phyloP scores from a whole-genome alignment of 2,113 vertebrate species.

The Entelurus aequoreus region DNA sequence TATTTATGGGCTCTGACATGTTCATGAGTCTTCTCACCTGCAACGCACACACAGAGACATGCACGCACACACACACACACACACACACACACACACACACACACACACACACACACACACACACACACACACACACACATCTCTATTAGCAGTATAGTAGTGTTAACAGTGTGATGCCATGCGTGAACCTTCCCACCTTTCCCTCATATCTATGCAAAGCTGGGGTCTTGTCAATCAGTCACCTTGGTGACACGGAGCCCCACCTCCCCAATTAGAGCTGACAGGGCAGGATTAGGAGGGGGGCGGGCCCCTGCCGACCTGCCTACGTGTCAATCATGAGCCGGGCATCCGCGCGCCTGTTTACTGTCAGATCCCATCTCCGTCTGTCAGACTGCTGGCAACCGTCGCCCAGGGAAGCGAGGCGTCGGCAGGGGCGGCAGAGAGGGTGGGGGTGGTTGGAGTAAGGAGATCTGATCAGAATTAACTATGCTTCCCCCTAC shows the following conservation, averaged over 20 bases:
- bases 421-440: conserved; percentile 45
- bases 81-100: conserved; percentile 1
- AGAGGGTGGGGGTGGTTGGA: conserved; percentile 11
- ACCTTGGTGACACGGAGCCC: conserved; percentile 77
- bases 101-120: conserved; percentile 25
- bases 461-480: conserved; percentile 74
- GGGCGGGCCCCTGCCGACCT: conserved; percentile 72
- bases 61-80: neutral
- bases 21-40: conserved; percentile 54
- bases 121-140: conserved; percentile 39
- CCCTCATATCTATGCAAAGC: conserved; percentile 82
- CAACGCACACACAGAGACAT: neutral
- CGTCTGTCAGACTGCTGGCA: conserved; percentile 73
- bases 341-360: conserved; percentile 76
- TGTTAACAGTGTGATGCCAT: conserved; percentile 69
- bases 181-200: conserved; percentile 68
- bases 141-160: conserved; percentile 74
- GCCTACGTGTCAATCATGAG: conserved; percentile 77
- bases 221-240: conserved; percentile 80
- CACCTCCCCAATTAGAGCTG: conserved; percentile 82
- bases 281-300: conserved; percentile 81
- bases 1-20: conserved; percentile 60
- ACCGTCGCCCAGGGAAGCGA: conserved; percentile 66
- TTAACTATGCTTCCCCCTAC: conserved; percentile 77
- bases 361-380: conserved; percentile 82